Conservation (phyloP, 2,888 invertebrate species). For the Philonicus albiceps region DNA sequence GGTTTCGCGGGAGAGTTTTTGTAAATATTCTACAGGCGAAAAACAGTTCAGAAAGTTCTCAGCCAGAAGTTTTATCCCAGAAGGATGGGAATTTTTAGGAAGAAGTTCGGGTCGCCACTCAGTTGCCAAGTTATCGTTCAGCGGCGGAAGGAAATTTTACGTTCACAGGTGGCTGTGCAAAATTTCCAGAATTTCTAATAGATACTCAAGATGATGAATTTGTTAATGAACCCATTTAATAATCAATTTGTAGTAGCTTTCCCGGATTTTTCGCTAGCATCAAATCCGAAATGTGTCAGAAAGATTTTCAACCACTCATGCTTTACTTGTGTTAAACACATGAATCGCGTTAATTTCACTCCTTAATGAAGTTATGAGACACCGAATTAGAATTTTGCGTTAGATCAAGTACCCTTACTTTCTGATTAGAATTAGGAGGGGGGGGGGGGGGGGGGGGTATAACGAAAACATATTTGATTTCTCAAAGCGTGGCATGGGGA, state of each 20-base stretch:
- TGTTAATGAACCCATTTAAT: conserved; percentile 32
- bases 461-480: neutral
- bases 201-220: neutral
- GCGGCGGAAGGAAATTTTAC: neutral
- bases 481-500: neutral
- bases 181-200: neutral
- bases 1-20: neutral
- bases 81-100: neutral
- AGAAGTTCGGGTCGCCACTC: neutral
- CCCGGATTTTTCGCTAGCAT: neutral
- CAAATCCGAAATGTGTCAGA: neutral
- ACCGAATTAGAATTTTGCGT: conserved; percentile 13
- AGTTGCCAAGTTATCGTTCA: neutral
- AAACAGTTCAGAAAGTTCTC: neutral
- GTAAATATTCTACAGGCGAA: neutral
- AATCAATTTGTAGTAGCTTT: conserved; percentile 18
- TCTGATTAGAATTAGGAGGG: neutral
- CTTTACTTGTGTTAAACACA: neutral
- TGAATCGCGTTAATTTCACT: conserved; percentile 17
- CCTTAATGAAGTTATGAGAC: conserved; percentile 20
- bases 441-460: neutral
- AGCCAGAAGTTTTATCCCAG: neutral
- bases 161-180: neutral
- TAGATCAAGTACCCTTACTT: neutral
- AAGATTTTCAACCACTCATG: neutral